Evolutionary conservation across 2,888 invertebrate species (phyloP).

Genomic region (Archaeoteleia sp.): DNA sequence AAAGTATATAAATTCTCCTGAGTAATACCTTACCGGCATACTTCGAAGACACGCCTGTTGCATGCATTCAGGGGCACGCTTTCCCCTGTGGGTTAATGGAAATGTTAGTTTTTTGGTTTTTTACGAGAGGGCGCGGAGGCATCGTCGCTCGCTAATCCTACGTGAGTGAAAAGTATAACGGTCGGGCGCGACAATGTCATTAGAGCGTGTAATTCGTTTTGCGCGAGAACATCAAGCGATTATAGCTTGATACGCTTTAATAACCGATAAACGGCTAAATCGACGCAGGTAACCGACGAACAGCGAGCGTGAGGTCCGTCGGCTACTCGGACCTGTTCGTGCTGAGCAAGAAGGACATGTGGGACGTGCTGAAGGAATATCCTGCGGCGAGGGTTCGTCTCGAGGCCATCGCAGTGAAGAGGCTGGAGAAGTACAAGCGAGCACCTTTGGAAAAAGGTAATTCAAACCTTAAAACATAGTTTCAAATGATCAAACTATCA

Average conservation of each 20-base stretch:
- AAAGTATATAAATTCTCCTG: no score
- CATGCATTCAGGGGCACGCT: no score
- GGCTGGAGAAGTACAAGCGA: slow-evolving; percentile 97
- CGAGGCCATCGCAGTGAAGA: slow-evolving; percentile 97
- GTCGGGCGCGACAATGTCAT: slow-evolving; percentile 48
- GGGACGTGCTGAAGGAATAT: slow-evolving; percentile 98
- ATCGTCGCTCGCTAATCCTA: not conserved
- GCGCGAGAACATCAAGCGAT: slow-evolving; percentile 47
- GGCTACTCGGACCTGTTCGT: slow-evolving; percentile 99
- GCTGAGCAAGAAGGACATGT: slow-evolving; percentile 99
- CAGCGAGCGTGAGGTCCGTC: slow-evolving; percentile 97
- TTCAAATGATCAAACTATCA: no score
- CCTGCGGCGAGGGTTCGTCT: slow-evolving; percentile 94
- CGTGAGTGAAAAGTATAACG: slow-evolving; percentile 45
- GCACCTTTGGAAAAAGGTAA: slow-evolving; percentile 94
- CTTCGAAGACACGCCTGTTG: no score
- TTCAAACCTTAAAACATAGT: no score
- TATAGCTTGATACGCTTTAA: slow-evolving; percentile 65
- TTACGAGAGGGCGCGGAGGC: slow-evolving; percentile 7
- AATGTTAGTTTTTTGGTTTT: no score
- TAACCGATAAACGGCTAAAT: slow-evolving; percentile 75
- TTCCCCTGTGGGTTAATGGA: no score
- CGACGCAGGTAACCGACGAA: slow-evolving; percentile 93
- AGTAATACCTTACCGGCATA: no score
- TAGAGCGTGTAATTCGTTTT: slow-evolving; percentile 14